Evolutionary conservation across 2,113 vertebrate species (phyloP).

Genomic region (Microcebus jonahi): DNA sequence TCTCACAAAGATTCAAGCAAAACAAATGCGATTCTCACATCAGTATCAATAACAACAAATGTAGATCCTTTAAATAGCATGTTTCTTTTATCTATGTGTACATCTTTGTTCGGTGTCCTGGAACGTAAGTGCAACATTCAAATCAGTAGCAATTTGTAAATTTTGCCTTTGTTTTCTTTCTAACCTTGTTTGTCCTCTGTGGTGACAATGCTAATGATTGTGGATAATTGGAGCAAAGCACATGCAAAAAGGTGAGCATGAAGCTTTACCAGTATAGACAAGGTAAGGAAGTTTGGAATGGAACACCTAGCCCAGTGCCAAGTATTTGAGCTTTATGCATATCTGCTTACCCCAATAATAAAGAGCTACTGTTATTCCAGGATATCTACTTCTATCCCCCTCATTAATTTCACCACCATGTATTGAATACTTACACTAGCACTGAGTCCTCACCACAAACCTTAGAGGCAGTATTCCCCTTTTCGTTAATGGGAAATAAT

Average conservation of each 20-base stretch:
- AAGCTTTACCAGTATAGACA: neutral
- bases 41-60: neutral
- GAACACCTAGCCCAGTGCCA: neutral
- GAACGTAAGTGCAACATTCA: neutral
- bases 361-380: neutral
- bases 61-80: neutral
- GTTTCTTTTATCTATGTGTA: neutral
- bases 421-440: neutral
- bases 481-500: neutral
- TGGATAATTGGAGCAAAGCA: neutral
- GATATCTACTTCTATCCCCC: neutral
- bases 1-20: neutral
- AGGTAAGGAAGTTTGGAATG: neutral
- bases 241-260: neutral
- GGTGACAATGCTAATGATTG: neutral
- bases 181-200: neutral
- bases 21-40: neutral
- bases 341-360: neutral
- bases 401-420: neutral
- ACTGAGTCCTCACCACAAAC: neutral
- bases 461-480: neutral
- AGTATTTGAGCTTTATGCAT: neutral
- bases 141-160: neutral
- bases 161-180: neutral
- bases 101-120: neutral